Percentiles rank a stretch among this genome's conserved stretches.
Conservation (phyloP, 1,140 invertebrate genomes). For the Drosophila parabipectinata region DNA sequence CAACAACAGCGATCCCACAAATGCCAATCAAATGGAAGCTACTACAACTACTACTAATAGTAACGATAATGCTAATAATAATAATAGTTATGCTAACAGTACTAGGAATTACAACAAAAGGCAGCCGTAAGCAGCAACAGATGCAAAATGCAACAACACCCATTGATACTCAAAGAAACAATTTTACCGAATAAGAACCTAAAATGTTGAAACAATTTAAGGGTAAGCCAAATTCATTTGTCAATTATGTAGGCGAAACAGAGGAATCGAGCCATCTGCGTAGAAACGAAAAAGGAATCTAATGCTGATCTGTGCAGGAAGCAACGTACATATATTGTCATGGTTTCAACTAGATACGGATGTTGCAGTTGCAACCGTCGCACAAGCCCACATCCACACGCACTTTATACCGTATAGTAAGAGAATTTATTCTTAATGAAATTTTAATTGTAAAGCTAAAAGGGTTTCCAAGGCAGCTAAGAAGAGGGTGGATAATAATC, state of each 20-base stretch:
- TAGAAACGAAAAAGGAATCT: slow-evolving; percentile 22
- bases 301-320: slow-evolving; percentile 59
- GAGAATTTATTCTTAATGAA: slow-evolving; percentile 31
- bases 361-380: slow-evolving; percentile 51
- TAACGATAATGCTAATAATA: slow-evolving; percentile 47
- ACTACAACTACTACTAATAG: slow-evolving; percentile 65
- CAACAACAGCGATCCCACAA: slow-evolving; percentile 54
- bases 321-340: slow-evolving; percentile 44
- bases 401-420: slow-evolving; percentile 24
- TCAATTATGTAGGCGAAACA: slow-evolving; percentile 65
- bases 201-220: slow-evolving; percentile 69
- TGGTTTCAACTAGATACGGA: slow-evolving; percentile 71
- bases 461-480: slow-evolving; percentile 65
- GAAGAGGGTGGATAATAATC: slow-evolving; percentile 22
- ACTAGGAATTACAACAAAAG: slow-evolving; percentile 63
- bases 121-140: slow-evolving; percentile 31
- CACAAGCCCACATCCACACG: slow-evolving; percentile 2
- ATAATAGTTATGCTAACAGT: slow-evolving; percentile 49
- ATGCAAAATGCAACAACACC: slow-evolving; percentile 44
- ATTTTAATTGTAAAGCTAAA: slow-evolving; percentile 34
- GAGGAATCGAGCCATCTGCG: slow-evolving; percentile 11
- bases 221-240: slow-evolving; percentile 80
- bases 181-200: slow-evolving; percentile 47
- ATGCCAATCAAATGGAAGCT: slow-evolving; percentile 78
- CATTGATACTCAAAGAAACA: slow-evolving; percentile 71